These are phyloP conservation scores for Chelonoidis abingdonii DNA, from an alignment of 2,113 vertebrate genomes.

Conservation along the genomic window DNA sequence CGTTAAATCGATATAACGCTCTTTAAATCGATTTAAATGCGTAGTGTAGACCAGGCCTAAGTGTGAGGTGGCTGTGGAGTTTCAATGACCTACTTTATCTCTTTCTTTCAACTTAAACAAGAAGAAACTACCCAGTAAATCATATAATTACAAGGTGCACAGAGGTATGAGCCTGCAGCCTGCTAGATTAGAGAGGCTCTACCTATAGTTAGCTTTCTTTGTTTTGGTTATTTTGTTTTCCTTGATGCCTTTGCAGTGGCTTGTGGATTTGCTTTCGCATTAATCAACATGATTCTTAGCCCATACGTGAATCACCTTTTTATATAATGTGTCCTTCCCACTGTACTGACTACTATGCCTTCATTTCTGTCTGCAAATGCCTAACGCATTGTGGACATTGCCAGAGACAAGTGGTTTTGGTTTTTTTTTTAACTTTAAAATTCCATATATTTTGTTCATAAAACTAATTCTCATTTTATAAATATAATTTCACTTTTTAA, in stretches of 20 bases:
- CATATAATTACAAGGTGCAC: conserved; percentile 55
- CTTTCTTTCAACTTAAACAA: conserved; percentile 51
- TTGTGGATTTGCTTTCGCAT: background rate
- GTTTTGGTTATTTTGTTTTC: background rate
- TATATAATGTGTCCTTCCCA: background rate
- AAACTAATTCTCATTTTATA: conserved; percentile 1
- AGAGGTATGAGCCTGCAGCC: conserved; percentile 38
- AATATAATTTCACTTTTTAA: background rate
- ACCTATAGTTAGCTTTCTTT: background rate
- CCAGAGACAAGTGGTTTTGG: background rate
- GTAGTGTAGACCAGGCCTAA: background rate
- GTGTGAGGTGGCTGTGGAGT: conserved; percentile 41
- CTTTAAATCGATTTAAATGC: too few species aligned
- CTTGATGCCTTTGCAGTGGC: background rate
- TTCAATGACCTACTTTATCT: conserved; percentile 47
- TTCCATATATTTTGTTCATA: background rate
- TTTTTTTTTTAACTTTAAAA: conserved; percentile 6
- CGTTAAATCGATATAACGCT: too few species aligned
- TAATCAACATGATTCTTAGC: background rate
- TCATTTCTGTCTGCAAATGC: background rate
- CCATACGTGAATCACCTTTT: background rate
- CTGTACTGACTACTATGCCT: background rate
- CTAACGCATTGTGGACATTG: background rate
- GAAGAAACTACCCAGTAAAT: conserved; percentile 48
- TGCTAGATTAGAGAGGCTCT: background rate